These are phyloP conservation scores for Scatophagus argus DNA, from an alignment of 2,113 vertebrate genomes.

Conservation along the genomic window DNA sequence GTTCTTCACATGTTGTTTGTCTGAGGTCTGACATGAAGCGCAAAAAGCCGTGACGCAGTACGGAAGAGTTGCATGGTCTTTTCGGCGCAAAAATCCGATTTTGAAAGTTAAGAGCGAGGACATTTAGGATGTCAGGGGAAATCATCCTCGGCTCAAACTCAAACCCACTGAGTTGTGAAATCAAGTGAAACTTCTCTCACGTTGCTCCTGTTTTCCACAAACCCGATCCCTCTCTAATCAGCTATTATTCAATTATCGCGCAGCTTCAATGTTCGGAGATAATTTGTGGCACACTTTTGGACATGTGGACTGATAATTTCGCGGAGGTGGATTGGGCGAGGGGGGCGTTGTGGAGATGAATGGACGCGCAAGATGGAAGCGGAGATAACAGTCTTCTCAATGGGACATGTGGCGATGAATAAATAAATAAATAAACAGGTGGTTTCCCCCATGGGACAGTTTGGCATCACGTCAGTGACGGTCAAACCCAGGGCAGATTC, in stretches of 20 bases:
- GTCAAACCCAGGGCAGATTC: constrained; percentile 40
- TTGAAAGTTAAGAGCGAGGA: constrained; percentile 43
- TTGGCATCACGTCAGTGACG: constrained; percentile 47
- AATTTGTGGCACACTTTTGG: constrained; percentile 90
- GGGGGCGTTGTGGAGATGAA: constrained; percentile 98
- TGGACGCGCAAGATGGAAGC: constrained; percentile 85
- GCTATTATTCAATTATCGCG: constrained; percentile 80
- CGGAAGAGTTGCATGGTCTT: constrained; percentile 9
- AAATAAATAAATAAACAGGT: constrained; percentile 71
- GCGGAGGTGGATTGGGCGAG: too few species aligned
- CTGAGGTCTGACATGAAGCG: background rate
- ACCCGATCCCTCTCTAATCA: constrained; percentile 60
- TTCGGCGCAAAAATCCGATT: constrained; percentile 20
- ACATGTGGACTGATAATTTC: constrained; percentile 97
- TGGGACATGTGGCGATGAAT: constrained; percentile 83
- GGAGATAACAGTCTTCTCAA: constrained; percentile 68
- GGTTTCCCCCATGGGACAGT: constrained; percentile 65
- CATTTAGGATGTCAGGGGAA: constrained; percentile 30
- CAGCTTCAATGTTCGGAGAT: constrained; percentile 86
- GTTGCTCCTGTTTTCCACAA: background rate
- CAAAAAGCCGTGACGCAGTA: background rate
- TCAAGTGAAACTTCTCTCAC: constrained; percentile 30
- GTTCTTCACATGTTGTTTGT: background rate
- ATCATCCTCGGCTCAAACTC: constrained; percentile 40
- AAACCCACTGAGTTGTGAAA: constrained; percentile 40